A percentile compares a stretch with the other conserved stretches of the same genome.
Conservation (phyloP, 2,888 invertebrate genomes). For the Apamea epomidion region DNA sequence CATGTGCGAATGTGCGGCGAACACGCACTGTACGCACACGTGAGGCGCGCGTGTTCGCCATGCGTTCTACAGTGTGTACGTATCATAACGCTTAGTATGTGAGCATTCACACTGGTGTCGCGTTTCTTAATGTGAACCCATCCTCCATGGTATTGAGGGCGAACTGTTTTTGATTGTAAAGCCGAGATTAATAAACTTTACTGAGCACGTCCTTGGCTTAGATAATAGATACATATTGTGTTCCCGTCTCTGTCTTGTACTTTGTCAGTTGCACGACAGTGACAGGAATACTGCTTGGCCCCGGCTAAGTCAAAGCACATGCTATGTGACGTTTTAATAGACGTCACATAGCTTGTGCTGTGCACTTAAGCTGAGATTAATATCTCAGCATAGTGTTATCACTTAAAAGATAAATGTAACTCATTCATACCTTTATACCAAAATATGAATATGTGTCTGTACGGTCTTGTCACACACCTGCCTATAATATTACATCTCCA, state of each 20-base stretch:
- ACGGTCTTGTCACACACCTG: background rate
- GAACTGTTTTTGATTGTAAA: background rate
- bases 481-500: background rate
- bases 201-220: background rate
- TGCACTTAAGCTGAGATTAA: background rate
- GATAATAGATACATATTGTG: background rate
- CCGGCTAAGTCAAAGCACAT: background rate
- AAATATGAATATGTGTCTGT: slow-evolving; percentile 6
- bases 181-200: slow-evolving; percentile 18
- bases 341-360: no score
- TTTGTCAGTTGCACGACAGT: no score
- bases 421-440: slow-evolving; percentile 5
- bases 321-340: slow-evolving; percentile 2
- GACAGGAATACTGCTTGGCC: background rate
- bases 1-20: background rate
- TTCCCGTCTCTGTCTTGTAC: no score
- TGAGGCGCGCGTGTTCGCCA: background rate
- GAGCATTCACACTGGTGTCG: background rate
- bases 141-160: background rate
- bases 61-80: background rate
- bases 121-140: background rate
- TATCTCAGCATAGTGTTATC: background rate
- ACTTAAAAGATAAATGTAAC: slow-evolving; percentile 6
- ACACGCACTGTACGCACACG: background rate
- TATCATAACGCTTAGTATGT: slow-evolving; percentile 10